A percentile compares a stretch with the other conserved stretches of the same genome.
Conservation (phyloP, 2,797 vertebrate species). For the Chrysocyon brachyurus region DNA sequence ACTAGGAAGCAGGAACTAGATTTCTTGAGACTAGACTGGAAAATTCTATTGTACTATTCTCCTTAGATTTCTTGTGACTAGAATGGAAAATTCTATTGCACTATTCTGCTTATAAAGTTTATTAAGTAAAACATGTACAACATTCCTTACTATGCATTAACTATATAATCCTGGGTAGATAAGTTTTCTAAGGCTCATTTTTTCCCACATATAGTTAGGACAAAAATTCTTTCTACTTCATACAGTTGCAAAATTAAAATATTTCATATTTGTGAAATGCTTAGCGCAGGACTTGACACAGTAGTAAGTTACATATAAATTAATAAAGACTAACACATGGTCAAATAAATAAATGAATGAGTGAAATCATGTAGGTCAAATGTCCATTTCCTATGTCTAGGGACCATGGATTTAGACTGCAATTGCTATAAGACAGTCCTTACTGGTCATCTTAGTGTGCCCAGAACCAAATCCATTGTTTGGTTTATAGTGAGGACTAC, state of each 20-base stretch:
- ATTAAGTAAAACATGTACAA: not conserved
- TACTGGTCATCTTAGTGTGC: not conserved
- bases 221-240: not conserved
- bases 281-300: not conserved
- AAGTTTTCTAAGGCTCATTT: not conserved
- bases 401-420: not conserved
- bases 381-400: not conserved
- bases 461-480: not conserved
- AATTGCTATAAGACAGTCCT: not conserved
- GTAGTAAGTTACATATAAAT: not conserved
- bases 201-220: not conserved
- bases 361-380: not conserved
- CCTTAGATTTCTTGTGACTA: not conserved
- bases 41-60: not conserved
- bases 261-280: not conserved
- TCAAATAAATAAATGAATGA: not conserved
- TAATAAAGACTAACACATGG: not conserved
- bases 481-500: not conserved
- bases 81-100: not conserved
- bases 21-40: not conserved
- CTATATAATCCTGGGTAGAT: not conserved
- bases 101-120: not conserved
- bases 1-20: not conserved
- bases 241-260: not conserved
- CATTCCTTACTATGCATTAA: not conserved